These are phyloP conservation scores for Zaprionus camerounensis DNA, from an alignment of 1,140 invertebrate genomes.

Conservation along the genomic window DNA sequence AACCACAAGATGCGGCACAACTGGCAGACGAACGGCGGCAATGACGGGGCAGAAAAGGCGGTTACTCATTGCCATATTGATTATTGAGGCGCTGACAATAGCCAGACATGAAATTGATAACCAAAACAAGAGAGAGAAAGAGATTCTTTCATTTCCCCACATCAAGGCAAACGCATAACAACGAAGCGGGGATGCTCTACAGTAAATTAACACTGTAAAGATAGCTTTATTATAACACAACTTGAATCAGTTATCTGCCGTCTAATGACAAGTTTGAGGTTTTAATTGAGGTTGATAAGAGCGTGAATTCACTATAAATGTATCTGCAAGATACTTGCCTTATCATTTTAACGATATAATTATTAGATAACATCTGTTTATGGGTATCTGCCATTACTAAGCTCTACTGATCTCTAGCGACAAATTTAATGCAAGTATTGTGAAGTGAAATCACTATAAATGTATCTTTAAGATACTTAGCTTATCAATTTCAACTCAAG, in stretches of 20 bases:
- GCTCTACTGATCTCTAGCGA: not conserved
- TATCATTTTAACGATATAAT: not conserved
- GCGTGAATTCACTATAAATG: not conserved
- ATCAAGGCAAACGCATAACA: not conserved
- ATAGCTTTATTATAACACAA: too few species aligned
- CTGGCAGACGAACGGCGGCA: constrained; percentile 14
- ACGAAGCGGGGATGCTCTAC: constrained; percentile 1
- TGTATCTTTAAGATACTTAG: not conserved
- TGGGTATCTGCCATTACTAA: not conserved
- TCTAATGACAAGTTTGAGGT: not conserved
- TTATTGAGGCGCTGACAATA: constrained; percentile 37
- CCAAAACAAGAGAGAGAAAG: constrained; percentile 29
- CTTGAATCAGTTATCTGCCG: too few species aligned
- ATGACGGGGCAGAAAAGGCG: constrained; percentile 42
- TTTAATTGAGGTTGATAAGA: not conserved
- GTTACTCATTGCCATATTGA: constrained; percentile 50
- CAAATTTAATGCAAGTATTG: not conserved
- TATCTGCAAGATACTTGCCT: not conserved
- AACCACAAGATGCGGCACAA: constrained; percentile 27
- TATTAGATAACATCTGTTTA: too few species aligned
- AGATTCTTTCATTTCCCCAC: constrained; percentile 9
- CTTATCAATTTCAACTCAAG: not conserved
- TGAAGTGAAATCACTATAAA: not conserved
- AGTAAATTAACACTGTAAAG: not conserved
- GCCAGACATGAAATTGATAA: constrained; percentile 46